Evolutionary conservation across 2,797 vertebrate species (phyloP).

Genomic region (Centropyge bicolor): DNA sequence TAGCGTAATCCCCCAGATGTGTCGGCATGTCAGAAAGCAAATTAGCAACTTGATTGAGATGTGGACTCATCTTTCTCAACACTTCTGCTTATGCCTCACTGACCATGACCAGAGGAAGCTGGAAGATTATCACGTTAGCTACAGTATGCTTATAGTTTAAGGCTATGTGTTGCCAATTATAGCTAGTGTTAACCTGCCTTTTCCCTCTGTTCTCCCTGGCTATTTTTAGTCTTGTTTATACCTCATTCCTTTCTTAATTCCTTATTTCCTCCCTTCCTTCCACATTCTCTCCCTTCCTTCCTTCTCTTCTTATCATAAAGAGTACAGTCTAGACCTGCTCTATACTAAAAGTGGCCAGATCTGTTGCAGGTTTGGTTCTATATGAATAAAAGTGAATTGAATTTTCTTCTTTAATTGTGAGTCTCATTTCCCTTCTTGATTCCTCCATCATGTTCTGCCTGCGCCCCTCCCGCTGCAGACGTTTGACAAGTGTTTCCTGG

Average conservation of each 20-base stretch:
- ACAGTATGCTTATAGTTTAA: slow-evolving; percentile 25
- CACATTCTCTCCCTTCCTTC: neutral
- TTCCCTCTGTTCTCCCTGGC: slow-evolving; percentile 18
- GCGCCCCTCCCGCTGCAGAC: slow-evolving; percentile 85
- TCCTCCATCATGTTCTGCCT: neutral
- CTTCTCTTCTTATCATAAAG: neutral
- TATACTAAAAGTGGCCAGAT: no score
- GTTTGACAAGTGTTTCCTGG: slow-evolving; percentile 99
- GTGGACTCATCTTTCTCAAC: slow-evolving; percentile 35
- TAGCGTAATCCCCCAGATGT: slow-evolving; percentile 44
- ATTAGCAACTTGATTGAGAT: slow-evolving; percentile 52
- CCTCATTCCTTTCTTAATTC: neutral
- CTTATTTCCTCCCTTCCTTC: slow-evolving; percentile 1
- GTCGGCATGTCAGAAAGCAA: slow-evolving; percentile 52
- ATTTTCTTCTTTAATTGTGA: neutral
- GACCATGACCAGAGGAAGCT: slow-evolving; percentile 36
- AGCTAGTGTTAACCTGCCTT: slow-evolving; percentile 26
- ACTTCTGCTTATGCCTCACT: slow-evolving; percentile 25
- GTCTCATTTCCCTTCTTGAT: neutral
- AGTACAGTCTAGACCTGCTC: no score
- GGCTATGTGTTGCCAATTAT: slow-evolving; percentile 50
- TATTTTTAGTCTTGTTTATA: slow-evolving; percentile 39
- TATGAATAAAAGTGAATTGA: no score
- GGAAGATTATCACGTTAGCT: slow-evolving; percentile 31
- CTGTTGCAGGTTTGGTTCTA: no score